phyloP scores from a whole-genome alignment of 2,797 vertebrate species.

The Anas georgica region DNA sequence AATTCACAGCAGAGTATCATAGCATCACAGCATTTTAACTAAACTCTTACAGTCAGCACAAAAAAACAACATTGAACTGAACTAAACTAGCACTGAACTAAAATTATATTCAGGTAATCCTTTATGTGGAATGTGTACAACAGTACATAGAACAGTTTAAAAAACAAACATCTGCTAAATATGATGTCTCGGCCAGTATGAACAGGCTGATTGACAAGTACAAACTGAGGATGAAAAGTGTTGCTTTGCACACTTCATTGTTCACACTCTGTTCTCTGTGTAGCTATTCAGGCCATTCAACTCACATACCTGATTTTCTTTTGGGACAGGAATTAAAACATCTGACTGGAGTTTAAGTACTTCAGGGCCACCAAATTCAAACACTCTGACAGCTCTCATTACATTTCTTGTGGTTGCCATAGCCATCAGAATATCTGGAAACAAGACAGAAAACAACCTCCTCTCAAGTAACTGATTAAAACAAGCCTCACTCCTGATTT shows the following conservation, averaged over 20 bases:
- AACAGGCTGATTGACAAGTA: neutral
- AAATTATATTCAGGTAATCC: neutral
- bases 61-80: neutral
- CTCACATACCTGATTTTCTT: slow-evolving; percentile 81
- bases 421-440: neutral
- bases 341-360: slow-evolving; percentile 84
- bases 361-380: slow-evolving; percentile 88
- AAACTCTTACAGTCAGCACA: neutral
- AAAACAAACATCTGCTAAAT: too few relatives aligned
- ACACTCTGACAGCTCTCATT: slow-evolving; percentile 89
- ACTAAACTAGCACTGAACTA: neutral
- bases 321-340: slow-evolving; percentile 80
- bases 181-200: accelerated
- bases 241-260: neutral
- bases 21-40: neutral
- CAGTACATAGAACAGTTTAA: too few relatives aligned
- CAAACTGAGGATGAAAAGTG: accelerated
- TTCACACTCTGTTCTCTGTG: neutral
- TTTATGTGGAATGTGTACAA: too few relatives aligned
- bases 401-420: slow-evolving; percentile 78
- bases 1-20: neutral
- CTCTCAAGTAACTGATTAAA: slow-evolving; percentile 33
- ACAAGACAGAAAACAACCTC: neutral
- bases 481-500: slow-evolving; percentile 12
- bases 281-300: neutral